These are phyloP conservation scores for Pipa parva DNA, from an alignment of 2,113 vertebrate genomes.

Conservation along the genomic window DNA sequence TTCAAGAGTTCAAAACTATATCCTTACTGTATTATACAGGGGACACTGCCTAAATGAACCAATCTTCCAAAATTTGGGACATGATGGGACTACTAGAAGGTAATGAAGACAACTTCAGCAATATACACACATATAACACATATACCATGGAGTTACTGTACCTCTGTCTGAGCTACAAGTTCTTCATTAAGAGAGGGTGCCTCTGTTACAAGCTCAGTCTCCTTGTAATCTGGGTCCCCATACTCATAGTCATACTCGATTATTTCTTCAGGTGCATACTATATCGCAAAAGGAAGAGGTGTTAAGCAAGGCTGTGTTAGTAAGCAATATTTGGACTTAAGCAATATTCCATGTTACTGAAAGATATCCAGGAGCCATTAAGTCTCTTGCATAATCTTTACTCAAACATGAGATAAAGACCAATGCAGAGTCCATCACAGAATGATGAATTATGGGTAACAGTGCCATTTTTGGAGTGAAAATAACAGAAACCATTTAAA, in stretches of 20 bases:
- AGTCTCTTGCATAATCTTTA: not conserved
- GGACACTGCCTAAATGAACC: slow-evolving; percentile 20
- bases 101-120: slow-evolving; percentile 36
- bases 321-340: slow-evolving; percentile 15
- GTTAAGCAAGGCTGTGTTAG: slow-evolving; percentile 60
- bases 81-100: slow-evolving; percentile 4
- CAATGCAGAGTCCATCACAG: not conserved
- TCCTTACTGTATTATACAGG: not conserved
- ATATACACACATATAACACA: slow-evolving; percentile 63
- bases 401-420: not conserved
- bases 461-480: too few species aligned
- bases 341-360: not conserved
- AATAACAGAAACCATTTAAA: too few species aligned
- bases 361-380: not conserved
- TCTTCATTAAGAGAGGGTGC: slow-evolving; percentile 72
- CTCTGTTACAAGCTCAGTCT: slow-evolving; percentile 75
- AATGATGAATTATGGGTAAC: not conserved
- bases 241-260: slow-evolving; percentile 94
- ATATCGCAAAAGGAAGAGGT: slow-evolving; percentile 67
- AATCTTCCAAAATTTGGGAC: slow-evolving; percentile 12
- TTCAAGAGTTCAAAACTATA: not conserved
- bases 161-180: slow-evolving; percentile 81
- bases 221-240: slow-evolving; percentile 79
- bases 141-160: slow-evolving; percentile 64
- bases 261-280: slow-evolving; percentile 87